Evolutionary conservation across 1,140 invertebrate genomes (phyloP), one percentile per base, ranked within the genome.

Genomic region (Eriocheir sinensis): DNA sequence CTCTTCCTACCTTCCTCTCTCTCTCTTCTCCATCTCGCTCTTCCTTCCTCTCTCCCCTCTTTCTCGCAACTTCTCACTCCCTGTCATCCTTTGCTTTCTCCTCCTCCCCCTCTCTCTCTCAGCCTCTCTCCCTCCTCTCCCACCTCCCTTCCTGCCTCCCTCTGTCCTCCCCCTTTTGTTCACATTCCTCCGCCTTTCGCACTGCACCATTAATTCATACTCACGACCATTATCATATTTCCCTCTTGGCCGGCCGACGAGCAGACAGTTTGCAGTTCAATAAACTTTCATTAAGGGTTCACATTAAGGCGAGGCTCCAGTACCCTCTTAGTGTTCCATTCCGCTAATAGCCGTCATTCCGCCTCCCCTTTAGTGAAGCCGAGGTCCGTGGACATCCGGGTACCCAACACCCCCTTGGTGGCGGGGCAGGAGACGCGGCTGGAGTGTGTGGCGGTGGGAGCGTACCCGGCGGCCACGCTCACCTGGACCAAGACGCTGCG

Each of bases 401-500:
- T 81, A n/a, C 80, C 91, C 34, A 81, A 85, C 80, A 3, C 80
- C 15, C 41, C 91, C 30, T 44, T 93, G 80, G 91, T 93, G 91
- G 91, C 80, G n/a, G 91, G 91, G 0, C 91, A 93, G 81, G 72
- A 93, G 91, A 86, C 81, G 81, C 30, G 91, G 91, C 81, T 93
- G 44, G 91, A 93, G 80, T 93, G 91, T 85, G 30, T 93, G 44
- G 91, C 91, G 40, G 91, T 44, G 80, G 91, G 91, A 6, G 91
- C 81, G 6, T 93, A 93, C n/a, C 91, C 91, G 17, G 91, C 91
- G 0, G 91, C 91, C 9, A 27, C 79, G 3, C 80, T 93, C 40
- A 48, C 80, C 80, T 93, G 91, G 91, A 93, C 91, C 91, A 80
- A 81, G 72, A 86, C 91, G 0, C 80, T 79, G 3, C 38, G 86